Percentiles rank a stretch among this genome's conserved stretches.
phyloP scores from a whole-genome alignment of 2,797 vertebrate species.

The Harpagifer antarcticus region DNA sequence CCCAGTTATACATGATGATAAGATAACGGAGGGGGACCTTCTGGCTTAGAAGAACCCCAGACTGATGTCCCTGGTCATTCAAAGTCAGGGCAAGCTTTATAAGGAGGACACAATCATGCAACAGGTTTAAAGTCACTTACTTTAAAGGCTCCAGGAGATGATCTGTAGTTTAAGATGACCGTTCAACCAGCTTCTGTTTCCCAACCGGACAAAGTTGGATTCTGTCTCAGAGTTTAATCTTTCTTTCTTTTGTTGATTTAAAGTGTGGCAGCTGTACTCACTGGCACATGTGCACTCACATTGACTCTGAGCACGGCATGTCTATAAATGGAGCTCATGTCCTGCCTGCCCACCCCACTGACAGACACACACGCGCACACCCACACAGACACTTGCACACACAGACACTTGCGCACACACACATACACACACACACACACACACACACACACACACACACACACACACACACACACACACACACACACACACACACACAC shows the following conservation, averaged over 20 bases:
- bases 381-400: constrained; percentile 8
- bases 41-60: background rate
- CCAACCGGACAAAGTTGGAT: background rate
- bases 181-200: background rate
- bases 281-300: constrained; percentile 43
- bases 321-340: constrained; percentile 67
- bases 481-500: background rate
- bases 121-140: constrained; percentile 46
- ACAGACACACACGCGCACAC: constrained; percentile 12
- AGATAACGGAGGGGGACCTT: background rate
- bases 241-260: background rate
- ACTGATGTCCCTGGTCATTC: background rate
- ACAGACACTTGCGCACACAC: background rate
- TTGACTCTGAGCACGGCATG: constrained; percentile 37
- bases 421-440: background rate
- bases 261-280: constrained; percentile 21
- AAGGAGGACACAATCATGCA: background rate
- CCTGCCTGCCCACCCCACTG: constrained; percentile 16
- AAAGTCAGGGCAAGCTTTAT: background rate
- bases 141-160: constrained; percentile 3
- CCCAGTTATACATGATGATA: background rate
- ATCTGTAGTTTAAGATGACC: background rate
- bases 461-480: constrained; percentile 14
- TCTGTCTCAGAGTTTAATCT: background rate
- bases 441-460: background rate